A percentile compares a stretch with the other conserved stretches of the same genome.
phyloP scores from a whole-genome alignment of 2,797 vertebrate species.

The Cichlasoma orientale region DNA sequence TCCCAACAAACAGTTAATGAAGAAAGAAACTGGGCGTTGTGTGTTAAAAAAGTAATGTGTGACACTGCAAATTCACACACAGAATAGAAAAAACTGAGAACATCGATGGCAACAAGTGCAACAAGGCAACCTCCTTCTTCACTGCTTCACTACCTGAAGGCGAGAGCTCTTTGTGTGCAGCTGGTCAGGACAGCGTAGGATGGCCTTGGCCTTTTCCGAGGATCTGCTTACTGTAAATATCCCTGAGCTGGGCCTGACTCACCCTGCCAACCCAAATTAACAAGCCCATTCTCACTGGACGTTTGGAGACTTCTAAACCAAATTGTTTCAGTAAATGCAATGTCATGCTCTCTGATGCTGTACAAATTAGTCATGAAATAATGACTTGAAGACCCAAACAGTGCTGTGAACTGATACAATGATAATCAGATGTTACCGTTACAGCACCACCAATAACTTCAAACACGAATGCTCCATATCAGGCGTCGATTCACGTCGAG shows the following conservation, averaged over 20 bases:
- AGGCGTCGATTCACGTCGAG: background rate
- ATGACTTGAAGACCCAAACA: background rate
- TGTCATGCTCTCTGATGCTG: background rate
- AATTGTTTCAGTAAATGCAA: background rate
- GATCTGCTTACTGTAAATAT: conserved; percentile 59
- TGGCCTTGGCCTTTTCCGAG: conserved; percentile 54
- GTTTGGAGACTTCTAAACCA: background rate
- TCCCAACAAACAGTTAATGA: background rate
- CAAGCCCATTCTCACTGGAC: background rate
- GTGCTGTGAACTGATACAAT: background rate
- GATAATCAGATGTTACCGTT: background rate
- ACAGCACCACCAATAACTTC: background rate
- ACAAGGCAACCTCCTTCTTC: background rate
- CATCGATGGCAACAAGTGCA: background rate
- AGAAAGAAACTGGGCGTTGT: background rate
- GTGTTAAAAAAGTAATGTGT: background rate
- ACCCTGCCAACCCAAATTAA: conserved; percentile 29
- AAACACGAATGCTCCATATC: background rate
- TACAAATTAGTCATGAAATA: background rate
- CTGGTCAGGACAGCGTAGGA: conserved; percentile 44
- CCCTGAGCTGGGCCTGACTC: conserved; percentile 62
- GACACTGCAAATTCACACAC: background rate
- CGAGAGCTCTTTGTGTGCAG: conserved; percentile 1
- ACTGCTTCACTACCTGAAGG: conserved; percentile 6
- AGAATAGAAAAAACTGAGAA: background rate